phyloP scores from a whole-genome alignment of 2,888 invertebrate genomes.

The Desoria tigrina region DNA sequence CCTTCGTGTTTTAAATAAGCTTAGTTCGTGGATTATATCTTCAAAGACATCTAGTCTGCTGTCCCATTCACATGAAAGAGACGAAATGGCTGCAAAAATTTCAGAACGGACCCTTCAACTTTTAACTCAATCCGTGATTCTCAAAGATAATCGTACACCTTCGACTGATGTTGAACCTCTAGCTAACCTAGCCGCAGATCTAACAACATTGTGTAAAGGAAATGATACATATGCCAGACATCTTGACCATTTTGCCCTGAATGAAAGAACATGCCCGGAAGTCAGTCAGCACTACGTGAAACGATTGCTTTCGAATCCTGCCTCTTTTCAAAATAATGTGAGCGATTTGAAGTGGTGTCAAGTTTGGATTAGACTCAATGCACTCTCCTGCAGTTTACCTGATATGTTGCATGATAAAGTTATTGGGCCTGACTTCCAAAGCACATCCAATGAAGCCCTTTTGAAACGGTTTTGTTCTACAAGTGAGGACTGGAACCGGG shows the following conservation, averaged over 20 bases:
- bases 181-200: slow-evolving; percentile 43
- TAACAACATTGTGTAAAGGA: slow-evolving; percentile 33
- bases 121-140: slow-evolving; percentile 26
- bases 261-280: slow-evolving; percentile 33
- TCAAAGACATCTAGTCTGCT: not conserved
- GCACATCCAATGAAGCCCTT: slow-evolving; percentile 26
- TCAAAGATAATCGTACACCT: slow-evolving; percentile 27
- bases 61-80: slow-evolving; percentile 18
- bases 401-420: slow-evolving; percentile 25
- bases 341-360: slow-evolving; percentile 34
- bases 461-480: slow-evolving; percentile 28
- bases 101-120: slow-evolving; percentile 25
- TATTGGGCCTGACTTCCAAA: slow-evolving; percentile 17
- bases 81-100: slow-evolving; percentile 23
- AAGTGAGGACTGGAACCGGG: slow-evolving; percentile 19
- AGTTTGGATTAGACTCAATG: slow-evolving; percentile 43
- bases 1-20: slow-evolving; percentile 27
- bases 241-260: slow-evolving; percentile 45
- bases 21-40: slow-evolving; percentile 32
- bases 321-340: slow-evolving; percentile 6
- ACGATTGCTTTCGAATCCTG: slow-evolving; percentile 15
- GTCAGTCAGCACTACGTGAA: slow-evolving; percentile 40
- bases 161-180: slow-evolving; percentile 42
- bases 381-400: slow-evolving; percentile 26
- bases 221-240: slow-evolving; percentile 6